A percentile compares a stretch with the other conserved stretches of the same genome.
phyloP scores from a whole-genome alignment of 2,888 invertebrate species.

The Eucera pruinosa region DNA sequence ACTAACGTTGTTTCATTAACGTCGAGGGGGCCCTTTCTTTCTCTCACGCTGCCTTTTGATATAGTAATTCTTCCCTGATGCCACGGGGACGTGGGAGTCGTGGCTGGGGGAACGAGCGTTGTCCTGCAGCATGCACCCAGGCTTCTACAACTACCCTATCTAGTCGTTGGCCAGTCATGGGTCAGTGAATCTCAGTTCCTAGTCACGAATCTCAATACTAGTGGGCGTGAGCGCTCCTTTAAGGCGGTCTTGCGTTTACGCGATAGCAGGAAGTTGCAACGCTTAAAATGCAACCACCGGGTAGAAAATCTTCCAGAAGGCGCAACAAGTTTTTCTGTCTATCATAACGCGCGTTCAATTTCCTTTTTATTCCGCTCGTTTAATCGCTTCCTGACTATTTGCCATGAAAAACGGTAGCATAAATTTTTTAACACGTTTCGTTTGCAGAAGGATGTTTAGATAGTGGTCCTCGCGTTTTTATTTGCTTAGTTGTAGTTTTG shows the following conservation, averaged over 20 bases:
- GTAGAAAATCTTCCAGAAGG: neutral
- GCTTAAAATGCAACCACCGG: conserved; percentile 22
- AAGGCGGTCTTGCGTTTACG: conserved; percentile 62
- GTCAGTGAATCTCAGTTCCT: conserved; percentile 82
- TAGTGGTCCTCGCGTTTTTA: no score
- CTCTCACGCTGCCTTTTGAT: conserved; percentile 71
- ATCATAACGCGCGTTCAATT: conserved; percentile 23
- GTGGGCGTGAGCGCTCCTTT: conserved; percentile 65
- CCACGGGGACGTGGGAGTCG: conserved; percentile 74
- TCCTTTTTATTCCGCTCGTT: neutral
- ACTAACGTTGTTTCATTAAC: conserved; percentile 71
- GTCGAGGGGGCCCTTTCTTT: conserved; percentile 53
- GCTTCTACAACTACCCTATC: conserved; percentile 52
- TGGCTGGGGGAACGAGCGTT: conserved; percentile 73
- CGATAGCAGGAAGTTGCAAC: conserved; percentile 55
- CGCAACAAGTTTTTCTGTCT: conserved; percentile 35
- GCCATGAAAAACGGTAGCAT: neutral
- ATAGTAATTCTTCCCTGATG: conserved; percentile 65
- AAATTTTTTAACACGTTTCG: neutral
- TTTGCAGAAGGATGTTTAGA: neutral
- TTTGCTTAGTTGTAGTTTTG: no score
- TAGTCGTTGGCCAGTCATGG: conserved; percentile 78
- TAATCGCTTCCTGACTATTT: neutral
- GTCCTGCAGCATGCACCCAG: conserved; percentile 65
- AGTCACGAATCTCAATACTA: conserved; percentile 82